Evolutionary conservation across 2,113 vertebrate genomes (phyloP), one percentile per base, ranked within the genome.

Genomic region (Salvelinus fontinalis): DNA sequence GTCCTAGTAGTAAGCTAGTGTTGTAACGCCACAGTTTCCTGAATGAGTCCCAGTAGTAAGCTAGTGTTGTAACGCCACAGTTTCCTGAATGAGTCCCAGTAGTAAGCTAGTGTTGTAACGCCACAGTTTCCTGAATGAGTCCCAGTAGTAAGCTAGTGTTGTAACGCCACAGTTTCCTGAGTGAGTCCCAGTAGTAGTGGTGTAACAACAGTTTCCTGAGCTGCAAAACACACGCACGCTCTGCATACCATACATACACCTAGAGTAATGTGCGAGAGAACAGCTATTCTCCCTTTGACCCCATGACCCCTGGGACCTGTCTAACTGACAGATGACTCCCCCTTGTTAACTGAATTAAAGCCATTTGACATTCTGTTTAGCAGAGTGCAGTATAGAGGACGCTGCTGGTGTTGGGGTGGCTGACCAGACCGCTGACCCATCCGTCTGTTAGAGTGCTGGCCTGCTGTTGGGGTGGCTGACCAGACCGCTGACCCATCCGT

Each of bases 181-280:
- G 13, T 5, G 29, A 31, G 29, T 31, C 29, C 4, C 29, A 31
- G 29, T 13, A 68, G 39, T 18, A 79, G 78, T 1, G 27, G 4
- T 1, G 31, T 13, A 3, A 70, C 1, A 79, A 83, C 83, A 29
- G 34, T 39, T 39, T 51, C 14, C 49, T 13, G 49, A 11, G 48
- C 8, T 13, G 13, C 48, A 13, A 49, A 3, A 49, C 48, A 13
- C 9, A 13, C 48, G 48, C 31, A 31, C 0, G 14, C 49, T 51
- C 49, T 51, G 11, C 11, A 16, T 0, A 51, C 3, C 49, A 16
- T 51, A 87, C 51, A 76, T 34, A 76, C 49, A 39, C 39, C 39
- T 2, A 54, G 7, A 83, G 76, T 81, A 90, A 90, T 89, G 83
- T 76, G 51, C 66, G 75, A 79, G 60, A 76, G 51, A 68, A 31